These are phyloP conservation scores for Zootoca vivipara DNA, from an alignment of 2,113 vertebrate genomes.

Conservation along the genomic window DNA sequence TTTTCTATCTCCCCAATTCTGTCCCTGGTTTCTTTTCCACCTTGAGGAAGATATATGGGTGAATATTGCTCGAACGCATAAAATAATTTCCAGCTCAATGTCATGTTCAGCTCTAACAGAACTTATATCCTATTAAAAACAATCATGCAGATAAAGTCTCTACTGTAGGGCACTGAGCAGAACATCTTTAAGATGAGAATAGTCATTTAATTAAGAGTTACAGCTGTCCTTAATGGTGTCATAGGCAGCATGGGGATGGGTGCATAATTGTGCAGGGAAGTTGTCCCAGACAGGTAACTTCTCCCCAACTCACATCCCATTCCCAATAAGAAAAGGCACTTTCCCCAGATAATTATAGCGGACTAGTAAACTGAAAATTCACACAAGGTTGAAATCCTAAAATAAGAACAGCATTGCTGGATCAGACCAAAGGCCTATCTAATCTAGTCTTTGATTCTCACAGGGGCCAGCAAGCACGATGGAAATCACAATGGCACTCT, in stretches of 20 bases:
- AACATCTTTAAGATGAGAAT: neutral
- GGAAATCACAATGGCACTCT: too few species aligned
- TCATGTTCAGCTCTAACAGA: neutral
- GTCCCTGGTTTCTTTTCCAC: neutral
- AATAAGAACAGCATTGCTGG: too few species aligned
- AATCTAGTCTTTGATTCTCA: neutral
- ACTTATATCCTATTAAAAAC: conserved; percentile 1
- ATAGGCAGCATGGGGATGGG: neutral
- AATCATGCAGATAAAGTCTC: neutral
- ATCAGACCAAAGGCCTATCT: too few species aligned
- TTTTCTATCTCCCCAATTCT: neutral
- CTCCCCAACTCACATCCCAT: neutral
- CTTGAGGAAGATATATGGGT: neutral
- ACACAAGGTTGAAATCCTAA: neutral
- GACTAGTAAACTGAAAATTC: neutral
- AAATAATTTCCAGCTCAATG: conserved; percentile 4
- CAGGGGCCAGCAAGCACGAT: too few species aligned
- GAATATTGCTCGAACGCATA: neutral
- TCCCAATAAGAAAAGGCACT: neutral
- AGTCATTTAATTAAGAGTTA: neutral
- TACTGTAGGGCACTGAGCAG: neutral
- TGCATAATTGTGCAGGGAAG: too few species aligned
- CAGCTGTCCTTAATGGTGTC: neutral
- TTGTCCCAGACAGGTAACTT: neutral
- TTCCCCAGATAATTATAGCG: neutral